Conservation (phyloP, 2,113 vertebrate genomes). For the Motacilla alba region DNA sequence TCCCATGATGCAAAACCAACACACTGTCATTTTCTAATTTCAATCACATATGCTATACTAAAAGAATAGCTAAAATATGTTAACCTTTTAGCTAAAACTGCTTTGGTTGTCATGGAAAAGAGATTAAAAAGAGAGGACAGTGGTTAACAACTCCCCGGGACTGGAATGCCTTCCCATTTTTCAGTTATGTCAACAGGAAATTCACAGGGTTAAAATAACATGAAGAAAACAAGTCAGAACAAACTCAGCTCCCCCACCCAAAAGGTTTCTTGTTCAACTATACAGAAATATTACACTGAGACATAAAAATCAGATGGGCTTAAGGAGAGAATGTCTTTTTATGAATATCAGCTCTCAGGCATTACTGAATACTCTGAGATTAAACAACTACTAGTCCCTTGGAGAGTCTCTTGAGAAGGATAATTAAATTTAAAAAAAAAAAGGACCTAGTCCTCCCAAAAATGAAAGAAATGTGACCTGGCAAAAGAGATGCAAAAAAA, state of each 20-base stretch:
- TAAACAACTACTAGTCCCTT: background rate
- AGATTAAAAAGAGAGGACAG: background rate
- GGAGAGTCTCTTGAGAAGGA: background rate
- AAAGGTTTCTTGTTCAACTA: background rate
- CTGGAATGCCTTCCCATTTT: background rate
- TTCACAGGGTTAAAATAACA: background rate
- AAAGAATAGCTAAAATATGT: background rate
- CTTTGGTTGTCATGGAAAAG: background rate
- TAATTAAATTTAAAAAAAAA: background rate
- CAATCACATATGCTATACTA: background rate
- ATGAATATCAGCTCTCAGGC: background rate
- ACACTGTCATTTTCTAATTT: background rate
- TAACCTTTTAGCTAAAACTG: background rate
- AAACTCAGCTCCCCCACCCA: background rate
- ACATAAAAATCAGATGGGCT: background rate
- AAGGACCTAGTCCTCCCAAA: background rate
- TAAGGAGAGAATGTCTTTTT: background rate
- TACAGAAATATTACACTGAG: background rate
- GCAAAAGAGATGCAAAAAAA: background rate
- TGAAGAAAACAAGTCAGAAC: background rate
- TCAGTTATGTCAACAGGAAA: background rate
- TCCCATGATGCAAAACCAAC: background rate
- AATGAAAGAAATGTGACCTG: background rate
- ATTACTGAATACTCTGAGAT: background rate
- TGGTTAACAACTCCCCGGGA: background rate